Base-by-base conservation (phyloP, 64 coral and sea anemone genomes). In the Pocillopora verrucosa region DNA sequence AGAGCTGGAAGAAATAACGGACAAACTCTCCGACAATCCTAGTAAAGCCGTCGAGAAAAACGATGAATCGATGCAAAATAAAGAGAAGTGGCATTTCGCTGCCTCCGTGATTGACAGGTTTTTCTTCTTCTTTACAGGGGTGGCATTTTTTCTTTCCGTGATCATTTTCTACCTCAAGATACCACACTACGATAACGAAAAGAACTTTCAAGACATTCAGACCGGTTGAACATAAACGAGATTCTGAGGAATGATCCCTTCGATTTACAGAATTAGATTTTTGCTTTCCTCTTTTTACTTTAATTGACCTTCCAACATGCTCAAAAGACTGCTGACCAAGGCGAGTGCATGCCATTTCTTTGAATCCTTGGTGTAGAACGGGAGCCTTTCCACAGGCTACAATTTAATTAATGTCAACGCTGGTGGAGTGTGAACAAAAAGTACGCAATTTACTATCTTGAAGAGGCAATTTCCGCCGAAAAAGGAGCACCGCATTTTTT, bases 1-100 rank as follows among this genome's bases (percentile, higher is more conserved):
- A 60, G 81, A 65, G 65, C 87, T 93, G 9, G 69, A 89, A 3
- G 79, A 79, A 20, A 93, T 89, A n/a, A 58, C 80, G 67, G 59
- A 76, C 34, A 83, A 81, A 59, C 68, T 89, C 19, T 34, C 34
- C 6, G 92, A 81, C 37, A 76, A 65, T 58, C 34, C 81, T 26
- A 38, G 76, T n/a, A 76, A 22, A 34, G 76, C 56, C 22, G 64
- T 12, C 2, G 84, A 87, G 3, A 80, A 87, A 69, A 26, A 73
- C 30, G 25, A 80, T 34, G 17, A 74, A 22, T 51, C 41, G 41
- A 20, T 41, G 20, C 68, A 20, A 38, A 89, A 76, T 67, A 65
- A 89, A 65, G 92, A 88, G 20, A 78, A 82, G 57, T 93, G 92
- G 92, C 92, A 93, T 76, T 93, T 93, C 85, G 92, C 86, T 7